A percentile compares a stretch with the other conserved stretches of the same genome.
These are phyloP conservation scores for Scaeva pyrastri DNA, from an alignment of 2,888 invertebrate genomes.

Conservation along the genomic window DNA sequence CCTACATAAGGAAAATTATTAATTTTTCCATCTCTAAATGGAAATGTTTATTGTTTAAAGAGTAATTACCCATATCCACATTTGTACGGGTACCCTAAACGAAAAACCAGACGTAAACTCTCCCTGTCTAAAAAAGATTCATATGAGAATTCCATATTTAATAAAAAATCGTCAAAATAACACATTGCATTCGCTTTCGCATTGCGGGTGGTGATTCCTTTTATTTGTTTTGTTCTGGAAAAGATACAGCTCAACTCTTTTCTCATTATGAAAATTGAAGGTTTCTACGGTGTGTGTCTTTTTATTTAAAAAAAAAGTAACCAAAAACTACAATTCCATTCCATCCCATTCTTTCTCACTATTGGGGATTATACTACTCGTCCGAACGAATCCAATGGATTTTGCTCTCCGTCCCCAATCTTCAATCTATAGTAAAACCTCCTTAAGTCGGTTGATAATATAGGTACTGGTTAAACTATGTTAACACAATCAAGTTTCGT, in stretches of 20 bases:
- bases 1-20: background rate
- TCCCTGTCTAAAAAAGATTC: too few species aligned
- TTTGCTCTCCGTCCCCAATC: conserved; percentile 33
- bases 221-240: background rate
- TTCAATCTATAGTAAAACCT: conserved; percentile 2
- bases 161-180: conserved; percentile 20
- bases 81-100: too few species aligned
- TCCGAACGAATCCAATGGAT: conserved; percentile 43
- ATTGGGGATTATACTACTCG: conserved; percentile 28
- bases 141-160: conserved; percentile 16
- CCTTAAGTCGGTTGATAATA: background rate
- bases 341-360: conserved; percentile 53
- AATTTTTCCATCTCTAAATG: conserved; percentile 37
- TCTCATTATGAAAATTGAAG: conserved; percentile 35
- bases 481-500: too few species aligned
- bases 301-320: conserved; percentile 14
- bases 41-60: conserved; percentile 12
- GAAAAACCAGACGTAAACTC: background rate
- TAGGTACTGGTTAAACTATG: too few species aligned
- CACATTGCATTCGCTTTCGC: conserved; percentile 54
- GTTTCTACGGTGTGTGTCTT: conserved; percentile 39
- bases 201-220: conserved; percentile 69
- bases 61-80: background rate
- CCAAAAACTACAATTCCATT: conserved; percentile 38
- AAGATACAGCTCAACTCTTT: conserved; percentile 30